These are phyloP conservation scores for Corythornis madagascariensis DNA, from an alignment of 2,113 vertebrate species.

Conservation along the genomic window DNA sequence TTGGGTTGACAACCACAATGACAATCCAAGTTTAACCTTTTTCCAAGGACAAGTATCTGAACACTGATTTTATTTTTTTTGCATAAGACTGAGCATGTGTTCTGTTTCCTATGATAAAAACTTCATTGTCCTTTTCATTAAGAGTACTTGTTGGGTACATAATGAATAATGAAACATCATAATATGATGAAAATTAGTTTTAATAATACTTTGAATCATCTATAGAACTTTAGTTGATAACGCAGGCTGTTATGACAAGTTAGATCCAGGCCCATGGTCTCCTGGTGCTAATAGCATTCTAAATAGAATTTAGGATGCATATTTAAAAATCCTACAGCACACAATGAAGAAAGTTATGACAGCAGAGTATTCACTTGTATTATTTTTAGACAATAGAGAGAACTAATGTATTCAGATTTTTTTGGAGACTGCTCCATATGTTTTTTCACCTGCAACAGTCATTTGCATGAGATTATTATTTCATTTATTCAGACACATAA, in stretches of 20 bases:
- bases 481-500: background rate
- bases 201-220: background rate
- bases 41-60: background rate
- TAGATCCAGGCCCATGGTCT: background rate
- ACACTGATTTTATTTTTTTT: background rate
- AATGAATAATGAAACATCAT: background rate
- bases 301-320: background rate
- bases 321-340: background rate
- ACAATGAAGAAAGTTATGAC: background rate
- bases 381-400: constrained; percentile 1
- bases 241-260: background rate
- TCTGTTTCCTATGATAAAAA: background rate
- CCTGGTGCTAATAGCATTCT: background rate
- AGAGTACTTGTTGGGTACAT: background rate
- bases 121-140: background rate
- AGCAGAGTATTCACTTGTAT: background rate
- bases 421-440: background rate
- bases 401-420: background rate
- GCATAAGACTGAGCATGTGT: background rate
- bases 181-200: background rate
- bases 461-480: background rate
- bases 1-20: background rate
- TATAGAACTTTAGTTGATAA: background rate
- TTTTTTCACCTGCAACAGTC: background rate
- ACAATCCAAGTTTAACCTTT: background rate